These are phyloP conservation scores for Drosophila parthenogenetica DNA, from an alignment of 2,888 invertebrate genomes.

Conservation along the genomic window DNA sequence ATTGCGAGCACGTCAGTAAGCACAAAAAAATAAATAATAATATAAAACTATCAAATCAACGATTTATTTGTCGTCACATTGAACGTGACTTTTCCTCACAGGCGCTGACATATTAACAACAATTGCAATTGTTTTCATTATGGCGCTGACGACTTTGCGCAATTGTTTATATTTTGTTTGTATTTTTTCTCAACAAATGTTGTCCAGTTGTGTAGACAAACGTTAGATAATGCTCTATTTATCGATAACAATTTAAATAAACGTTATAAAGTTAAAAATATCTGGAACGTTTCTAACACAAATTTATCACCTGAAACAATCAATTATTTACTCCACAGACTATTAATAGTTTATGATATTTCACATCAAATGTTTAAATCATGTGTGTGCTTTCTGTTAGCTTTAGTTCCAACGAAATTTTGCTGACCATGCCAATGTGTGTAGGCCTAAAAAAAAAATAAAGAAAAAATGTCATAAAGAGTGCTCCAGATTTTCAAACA, in stretches of 20 bases:
- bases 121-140: conserved; percentile 49
- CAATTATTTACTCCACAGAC: conserved; percentile 3
- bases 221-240: conserved; percentile 11
- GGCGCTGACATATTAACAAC: conserved; percentile 32
- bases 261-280: background rate
- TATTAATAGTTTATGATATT: conserved; percentile 1
- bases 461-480: conserved; percentile 31
- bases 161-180: conserved; percentile 29
- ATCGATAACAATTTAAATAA: background rate
- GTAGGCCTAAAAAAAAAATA: conserved; percentile 7
- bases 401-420: background rate
- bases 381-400: background rate
- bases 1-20: conserved; percentile 30
- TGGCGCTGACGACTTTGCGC: conserved; percentile 31
- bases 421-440: conserved; percentile 28
- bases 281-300: background rate
- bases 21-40: conserved; percentile 7
- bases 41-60: conserved; percentile 25
- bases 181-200: background rate
- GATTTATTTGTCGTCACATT: conserved; percentile 39
- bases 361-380: background rate
- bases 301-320: conserved; percentile 8
- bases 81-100: conserved; percentile 59
- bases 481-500: conserved; percentile 21
- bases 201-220: conserved; percentile 10